Evolutionary conservation across 2,797 vertebrate genomes (phyloP).

Genomic region (Lepus townsendii): DNA sequence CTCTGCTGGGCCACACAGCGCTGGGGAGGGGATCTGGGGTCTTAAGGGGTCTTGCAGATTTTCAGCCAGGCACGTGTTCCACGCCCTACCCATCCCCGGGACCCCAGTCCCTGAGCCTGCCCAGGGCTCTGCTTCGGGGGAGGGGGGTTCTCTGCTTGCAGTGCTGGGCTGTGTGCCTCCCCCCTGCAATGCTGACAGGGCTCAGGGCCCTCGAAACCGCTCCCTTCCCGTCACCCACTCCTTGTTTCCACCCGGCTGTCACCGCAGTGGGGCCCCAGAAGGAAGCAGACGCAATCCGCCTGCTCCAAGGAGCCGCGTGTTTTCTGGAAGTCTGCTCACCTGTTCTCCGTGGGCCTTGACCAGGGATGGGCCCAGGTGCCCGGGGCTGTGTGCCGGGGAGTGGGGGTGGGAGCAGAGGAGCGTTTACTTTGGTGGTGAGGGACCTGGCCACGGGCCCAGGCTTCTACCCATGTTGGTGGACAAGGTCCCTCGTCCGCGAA

Average conservation of each 20-base stretch:
- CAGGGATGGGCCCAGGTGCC: neutral
- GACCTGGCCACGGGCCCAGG: constrained; percentile 8
- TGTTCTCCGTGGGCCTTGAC: neutral
- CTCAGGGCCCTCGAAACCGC: neutral
- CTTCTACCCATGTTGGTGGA: neutral
- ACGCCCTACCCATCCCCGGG: neutral
- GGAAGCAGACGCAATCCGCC: neutral
- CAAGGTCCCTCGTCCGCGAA: neutral
- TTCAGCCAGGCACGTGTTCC: neutral
- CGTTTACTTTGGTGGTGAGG: neutral
- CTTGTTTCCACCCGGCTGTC: neutral
- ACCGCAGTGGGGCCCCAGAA: neutral
- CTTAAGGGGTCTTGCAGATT: neutral
- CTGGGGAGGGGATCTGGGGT: neutral
- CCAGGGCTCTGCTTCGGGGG: neutral
- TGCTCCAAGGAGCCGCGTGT: neutral
- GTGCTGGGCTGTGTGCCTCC: too few species aligned
- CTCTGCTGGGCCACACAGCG: neutral
- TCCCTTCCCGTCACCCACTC: neutral
- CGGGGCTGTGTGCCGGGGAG: neutral
- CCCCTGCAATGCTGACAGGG: neutral
- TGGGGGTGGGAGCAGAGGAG: neutral
- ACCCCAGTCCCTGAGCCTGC: neutral
- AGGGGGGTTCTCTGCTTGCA: too few species aligned
- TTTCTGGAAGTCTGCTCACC: neutral